Evolutionary conservation across 1,140 invertebrate species (phyloP), one percentile per base, ranked within the genome.

Genomic region (Aphis craccivora): DNA sequence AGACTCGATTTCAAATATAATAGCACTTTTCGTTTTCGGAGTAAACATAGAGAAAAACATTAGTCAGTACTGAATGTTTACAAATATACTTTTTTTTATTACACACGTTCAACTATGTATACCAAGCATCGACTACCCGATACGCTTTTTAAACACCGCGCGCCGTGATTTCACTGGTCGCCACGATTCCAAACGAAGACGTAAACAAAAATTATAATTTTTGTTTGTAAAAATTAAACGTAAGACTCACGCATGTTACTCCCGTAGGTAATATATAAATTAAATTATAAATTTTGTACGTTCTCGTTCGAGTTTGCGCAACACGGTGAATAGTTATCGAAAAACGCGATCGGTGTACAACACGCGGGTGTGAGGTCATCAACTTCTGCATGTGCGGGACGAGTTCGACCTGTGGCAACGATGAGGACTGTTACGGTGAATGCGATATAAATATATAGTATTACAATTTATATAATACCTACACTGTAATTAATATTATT

Each of bases 341-440:
- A 37, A 23, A 53, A 25, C 35, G 51, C 51, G 8, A 35, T 90
- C 51, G 35, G 2, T 90, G 14, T 53, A 40, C 53, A 7, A 35
- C 37, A 60, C 88, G n/a, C 60, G 60, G 37, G 51, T 60, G 88
- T 90, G 88, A 90, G 88, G 88, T 90, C 88, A 60, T 90, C 88
- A 60, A 90, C 88, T 90, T 60, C 51, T 43, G 22, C 88, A 25
- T 14, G 88, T 25, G 53, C 40, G 37, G 37, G 37, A 11, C 11
- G 2, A 22, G 48, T 89, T n/a, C 14, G 35, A 53, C 87, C 20
- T 18, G 35, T 51, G 86, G 37, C 45, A 30, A 87, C 43, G 84
- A 48, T 35, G 25, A 83, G 84, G 43, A n/a, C 7, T n/a, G 20
- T 45, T 23, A n/a, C 22, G 7, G 14, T 51, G 18, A 35, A 51